phyloP scores from a whole-genome alignment of 2,888 invertebrate species.

The Lasioglossum calceatum region DNA sequence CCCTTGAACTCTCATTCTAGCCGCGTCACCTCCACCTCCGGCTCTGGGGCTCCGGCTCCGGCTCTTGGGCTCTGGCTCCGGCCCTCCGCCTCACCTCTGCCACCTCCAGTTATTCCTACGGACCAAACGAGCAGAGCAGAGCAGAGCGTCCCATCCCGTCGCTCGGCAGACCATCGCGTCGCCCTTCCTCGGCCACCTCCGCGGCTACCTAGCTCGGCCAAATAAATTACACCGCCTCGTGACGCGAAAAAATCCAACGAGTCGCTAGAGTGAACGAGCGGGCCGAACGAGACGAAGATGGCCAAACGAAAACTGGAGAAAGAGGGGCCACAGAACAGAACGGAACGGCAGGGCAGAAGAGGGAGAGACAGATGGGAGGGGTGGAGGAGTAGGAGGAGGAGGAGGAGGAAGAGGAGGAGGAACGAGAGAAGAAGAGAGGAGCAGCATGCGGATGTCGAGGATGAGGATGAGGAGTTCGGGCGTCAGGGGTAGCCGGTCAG shows the following conservation, averaged over 20 bases:
- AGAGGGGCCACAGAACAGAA: neutral
- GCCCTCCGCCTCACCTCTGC: conserved; percentile 66
- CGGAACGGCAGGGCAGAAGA: neutral
- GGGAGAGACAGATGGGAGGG: neutral
- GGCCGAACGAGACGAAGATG: conserved; percentile 38
- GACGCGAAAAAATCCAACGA: conserved; percentile 83
- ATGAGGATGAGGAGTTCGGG: conserved; percentile 56
- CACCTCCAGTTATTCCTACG: conserved; percentile 66
- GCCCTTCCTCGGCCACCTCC: conserved; percentile 66
- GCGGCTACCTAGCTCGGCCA: conserved; percentile 77
- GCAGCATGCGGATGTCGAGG: conserved; percentile 55
- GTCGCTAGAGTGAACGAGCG: conserved; percentile 72
- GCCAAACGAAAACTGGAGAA: neutral
- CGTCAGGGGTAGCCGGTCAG: conserved; percentile 43
- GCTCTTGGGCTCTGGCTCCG: neutral
- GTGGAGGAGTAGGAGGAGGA: neutral
- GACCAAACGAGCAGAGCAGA: conserved; percentile 14
- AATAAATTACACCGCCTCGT: conserved; percentile 84
- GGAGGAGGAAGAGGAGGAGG: conserved; percentile 14
- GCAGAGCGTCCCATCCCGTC: conserved; percentile 49
- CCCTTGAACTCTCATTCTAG: conserved; percentile 68
- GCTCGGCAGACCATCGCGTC: conserved; percentile 35
- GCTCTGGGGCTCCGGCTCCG: conserved; percentile 51
- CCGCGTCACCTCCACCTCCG: conserved; percentile 70
- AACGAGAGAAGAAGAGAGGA: conserved; percentile 20